These are phyloP conservation scores for Eurystomus gularis DNA, from an alignment of 2,113 vertebrate genomes.

Conservation along the genomic window DNA sequence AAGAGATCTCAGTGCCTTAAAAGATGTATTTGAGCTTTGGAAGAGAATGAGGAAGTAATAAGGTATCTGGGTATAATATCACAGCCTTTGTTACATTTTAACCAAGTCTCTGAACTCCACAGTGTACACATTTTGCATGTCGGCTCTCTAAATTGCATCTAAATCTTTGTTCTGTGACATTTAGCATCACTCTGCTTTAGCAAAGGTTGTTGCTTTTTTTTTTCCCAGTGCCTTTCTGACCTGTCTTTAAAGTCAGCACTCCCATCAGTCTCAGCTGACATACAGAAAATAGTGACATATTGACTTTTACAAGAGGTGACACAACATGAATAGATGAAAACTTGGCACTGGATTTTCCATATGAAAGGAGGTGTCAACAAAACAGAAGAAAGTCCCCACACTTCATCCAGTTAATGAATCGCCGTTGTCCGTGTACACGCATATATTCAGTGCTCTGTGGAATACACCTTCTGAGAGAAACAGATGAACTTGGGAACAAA, in stretches of 20 bases:
- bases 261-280: conserved; percentile 68
- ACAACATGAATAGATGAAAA: conserved; percentile 54
- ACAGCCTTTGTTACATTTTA: neutral
- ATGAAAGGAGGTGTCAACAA: conserved; percentile 67
- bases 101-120: neutral
- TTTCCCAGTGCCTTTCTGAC: conserved; percentile 59
- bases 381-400: neutral
- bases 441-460: neutral
- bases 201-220: conserved; percentile 67
- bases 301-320: conserved; percentile 73
- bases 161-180: conserved; percentile 74
- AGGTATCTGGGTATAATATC: neutral
- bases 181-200: conserved; percentile 50
- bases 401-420: conserved; percentile 3
- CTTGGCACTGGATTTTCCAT: conserved; percentile 57
- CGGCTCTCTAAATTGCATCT: conserved; percentile 43
- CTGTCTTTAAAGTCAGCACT: conserved; percentile 72
- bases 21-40: neutral
- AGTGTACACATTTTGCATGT: conserved; percentile 44
- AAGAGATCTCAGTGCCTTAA: neutral
- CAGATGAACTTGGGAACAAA: neutral
- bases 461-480: neutral
- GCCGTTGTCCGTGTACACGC: neutral
- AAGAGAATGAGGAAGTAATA: neutral
- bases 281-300: conserved; percentile 68